Evolutionary conservation across 2,113 vertebrate genomes (phyloP).

Genomic region (cat (Felis catus)): F.catus_Fca126_mat1.0 CM031411.1:27407001-27407500

Average conservation of each 20-base stretch:
- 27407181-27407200: not conserved
- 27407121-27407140: conserved; percentile 47
- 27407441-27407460: not conserved
- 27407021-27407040: not conserved
- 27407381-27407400: not conserved
- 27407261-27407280: not conserved
- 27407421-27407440: not conserved
- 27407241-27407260: not conserved
- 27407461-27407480: not conserved
- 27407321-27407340: not conserved
- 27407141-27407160: not conserved
- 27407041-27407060: not conserved
- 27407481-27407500: not conserved
- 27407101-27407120: not conserved
- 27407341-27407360: not conserved
- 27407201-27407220: not conserved
- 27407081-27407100: not conserved
- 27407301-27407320: conserved; percentile 7
- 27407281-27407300: not conserved
- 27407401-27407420: not conserved
- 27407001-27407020: conserved; percentile 15
- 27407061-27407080: conserved; percentile 13
- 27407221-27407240: not conserved
- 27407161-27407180: conserved; percentile 14
- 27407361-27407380: not conserved